Percentiles rank a stretch among this genome's conserved stretches.
phyloP scores from a whole-genome alignment of 2,888 invertebrate species.

The Platycnemis pennipes region DNA sequence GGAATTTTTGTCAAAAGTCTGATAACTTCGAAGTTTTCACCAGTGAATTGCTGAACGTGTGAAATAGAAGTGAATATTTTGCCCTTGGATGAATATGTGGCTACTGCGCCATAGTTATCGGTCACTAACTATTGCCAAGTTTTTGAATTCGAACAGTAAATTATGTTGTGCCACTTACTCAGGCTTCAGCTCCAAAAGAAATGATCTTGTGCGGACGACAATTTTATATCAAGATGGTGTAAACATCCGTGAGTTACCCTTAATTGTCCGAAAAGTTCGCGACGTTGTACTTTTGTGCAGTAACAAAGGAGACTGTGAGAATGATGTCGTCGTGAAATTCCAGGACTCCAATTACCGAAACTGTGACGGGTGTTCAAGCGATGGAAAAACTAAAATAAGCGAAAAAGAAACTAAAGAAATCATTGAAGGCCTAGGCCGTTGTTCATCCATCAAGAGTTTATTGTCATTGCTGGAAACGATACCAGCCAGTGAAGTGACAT shows the following conservation, averaged over 20 bases:
- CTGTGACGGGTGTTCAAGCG: not conserved
- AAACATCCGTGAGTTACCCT: slow-evolving; percentile 85
- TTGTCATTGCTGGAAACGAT: slow-evolving; percentile 79
- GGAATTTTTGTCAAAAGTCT: no score
- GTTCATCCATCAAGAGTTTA: slow-evolving; percentile 76
- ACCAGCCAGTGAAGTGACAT: slow-evolving; percentile 79
- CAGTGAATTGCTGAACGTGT: no score
- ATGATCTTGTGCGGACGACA: slow-evolving; percentile 78
- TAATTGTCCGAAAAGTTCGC: slow-evolving; percentile 81
- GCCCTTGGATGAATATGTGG: not conserved
- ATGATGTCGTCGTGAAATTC: slow-evolving; percentile 36
- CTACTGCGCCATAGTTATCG: not conserved
- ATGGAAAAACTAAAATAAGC: not conserved
- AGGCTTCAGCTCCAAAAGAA: slow-evolving; percentile 67
- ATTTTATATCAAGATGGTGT: slow-evolving; percentile 85
- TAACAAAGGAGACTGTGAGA: slow-evolving; percentile 48
- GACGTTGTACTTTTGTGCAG: slow-evolving; percentile 52
- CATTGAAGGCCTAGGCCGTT: slow-evolving; percentile 76
- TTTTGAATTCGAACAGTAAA: not conserved
- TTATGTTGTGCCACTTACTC: not conserved
- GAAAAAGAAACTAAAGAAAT: slow-evolving; percentile 75
- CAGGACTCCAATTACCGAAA: not conserved
- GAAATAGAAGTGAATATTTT: no score
- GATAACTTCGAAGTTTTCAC: no score
- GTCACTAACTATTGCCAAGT: not conserved